Evolutionary conservation across 2,797 vertebrate species (phyloP), one percentile per base, ranked within the genome.

Genomic region (Peromyscus attwateri): DNA sequence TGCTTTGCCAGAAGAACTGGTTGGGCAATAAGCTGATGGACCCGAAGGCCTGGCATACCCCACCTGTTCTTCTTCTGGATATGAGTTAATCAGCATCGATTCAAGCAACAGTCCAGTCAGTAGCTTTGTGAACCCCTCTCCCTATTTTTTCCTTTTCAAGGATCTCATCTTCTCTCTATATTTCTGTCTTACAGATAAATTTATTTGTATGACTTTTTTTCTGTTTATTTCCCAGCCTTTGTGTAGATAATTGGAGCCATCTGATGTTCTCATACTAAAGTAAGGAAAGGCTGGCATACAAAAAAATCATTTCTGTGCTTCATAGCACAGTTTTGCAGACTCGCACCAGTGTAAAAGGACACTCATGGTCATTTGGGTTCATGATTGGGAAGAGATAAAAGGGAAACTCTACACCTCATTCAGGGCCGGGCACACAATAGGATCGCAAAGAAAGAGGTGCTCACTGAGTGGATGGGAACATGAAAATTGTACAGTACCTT

Each of bases 331-430:
- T 95, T 96, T 70, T 84, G 73, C 81, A 92, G 89, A 95, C 10
- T 94, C 16, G 62, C 55, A 94, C 57, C 34, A 70, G 43, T 96
- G 96, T 95, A 95, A 96, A 97, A 94, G 92, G 92, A 97, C 95
- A 96, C 96, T 89, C 94, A 3, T 83, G 95, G 96, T 97, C 92
- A 95, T 97, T 98, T 97, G 95, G 96, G 90, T 97, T 97, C 95
- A 94, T 46, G 93, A 97, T 40, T 87, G 88, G 95, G 95, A 95
- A 93, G 88, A 96, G 95, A 97, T 97, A 97, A 98, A 97, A 97
- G 95, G 80, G 96, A 97, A 98, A 98, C 75, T 71, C 60, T 96
- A 98, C 73, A 93, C 98, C 91, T 95, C 94, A 94, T 96, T 97
- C 97, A 94, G 79, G 82, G 46, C 89, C 25, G 6, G 77, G 52